phyloP scores from a whole-genome alignment of 2,113 vertebrate species.

The Ascaphus truei region DNA sequence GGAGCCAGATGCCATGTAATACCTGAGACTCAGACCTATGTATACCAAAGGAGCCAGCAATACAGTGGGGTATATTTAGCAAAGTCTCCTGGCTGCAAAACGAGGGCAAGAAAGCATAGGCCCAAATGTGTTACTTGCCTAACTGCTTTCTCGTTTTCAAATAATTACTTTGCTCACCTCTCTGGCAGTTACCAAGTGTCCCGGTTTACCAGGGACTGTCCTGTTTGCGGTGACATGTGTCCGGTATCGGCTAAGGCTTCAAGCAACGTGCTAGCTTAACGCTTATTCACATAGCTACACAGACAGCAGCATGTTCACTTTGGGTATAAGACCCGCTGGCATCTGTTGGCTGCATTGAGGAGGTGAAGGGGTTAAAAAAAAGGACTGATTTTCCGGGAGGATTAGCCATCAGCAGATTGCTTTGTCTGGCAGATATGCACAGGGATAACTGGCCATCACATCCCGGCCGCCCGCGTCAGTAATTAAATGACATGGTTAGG shows the following conservation, averaged over 20 bases:
- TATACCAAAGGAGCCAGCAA: not conserved
- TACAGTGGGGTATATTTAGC: not conserved
- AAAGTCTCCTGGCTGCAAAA: not conserved
- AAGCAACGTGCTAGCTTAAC: too few relatives aligned
- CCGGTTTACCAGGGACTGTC: too few relatives aligned
- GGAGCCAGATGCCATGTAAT: not conserved
- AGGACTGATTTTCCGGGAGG: not conserved
- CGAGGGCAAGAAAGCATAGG: not conserved
- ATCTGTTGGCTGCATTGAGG: too few relatives aligned
- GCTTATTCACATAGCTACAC: too few relatives aligned
- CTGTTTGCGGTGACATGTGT: too few relatives aligned
- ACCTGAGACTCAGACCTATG: not conserved
- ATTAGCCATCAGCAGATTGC: conserved; percentile 51
- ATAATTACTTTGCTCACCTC: too few relatives aligned
- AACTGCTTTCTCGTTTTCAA: too few relatives aligned
- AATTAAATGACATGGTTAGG: conserved; percentile 62
- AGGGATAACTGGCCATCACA: conserved; percentile 41
- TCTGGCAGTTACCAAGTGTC: too few relatives aligned
- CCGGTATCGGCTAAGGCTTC: too few relatives aligned
- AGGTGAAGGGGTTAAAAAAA: conserved; percentile 2
- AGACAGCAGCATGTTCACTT: not conserved
- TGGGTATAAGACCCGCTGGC: not conserved
- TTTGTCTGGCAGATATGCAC: conserved; percentile 47
- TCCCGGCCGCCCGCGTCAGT: conserved; percentile 48
- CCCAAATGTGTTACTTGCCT: too few relatives aligned